Evolutionary conservation across 1,140 invertebrate species (phyloP).

Genomic region (Calliphora vicina): DNA sequence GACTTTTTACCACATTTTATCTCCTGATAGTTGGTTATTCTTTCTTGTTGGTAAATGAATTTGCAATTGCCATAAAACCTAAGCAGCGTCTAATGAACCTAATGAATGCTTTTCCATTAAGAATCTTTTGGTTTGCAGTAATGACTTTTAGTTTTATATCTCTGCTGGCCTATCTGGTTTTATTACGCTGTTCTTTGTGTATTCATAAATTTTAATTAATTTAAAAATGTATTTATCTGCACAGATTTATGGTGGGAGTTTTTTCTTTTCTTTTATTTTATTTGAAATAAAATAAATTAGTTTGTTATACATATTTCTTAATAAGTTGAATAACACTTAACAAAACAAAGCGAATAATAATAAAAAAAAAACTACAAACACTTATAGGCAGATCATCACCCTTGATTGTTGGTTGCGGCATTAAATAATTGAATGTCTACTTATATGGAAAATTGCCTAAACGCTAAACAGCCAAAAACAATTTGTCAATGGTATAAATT

Average conservation of each 20-base stretch:
- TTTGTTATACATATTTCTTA: background rate
- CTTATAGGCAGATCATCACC: background rate
- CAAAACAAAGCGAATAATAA: background rate
- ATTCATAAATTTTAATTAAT: background rate
- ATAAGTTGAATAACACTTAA: background rate
- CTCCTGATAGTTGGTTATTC: background rate
- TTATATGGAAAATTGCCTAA: constrained; percentile 6
- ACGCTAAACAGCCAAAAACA: background rate
- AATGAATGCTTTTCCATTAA: background rate
- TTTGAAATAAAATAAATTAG: background rate
- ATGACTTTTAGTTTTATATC: background rate
- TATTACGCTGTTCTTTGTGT: background rate
- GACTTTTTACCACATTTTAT: background rate
- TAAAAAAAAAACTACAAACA: background rate
- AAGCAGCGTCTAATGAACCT: background rate
- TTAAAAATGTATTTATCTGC: background rate
- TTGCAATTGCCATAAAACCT: background rate
- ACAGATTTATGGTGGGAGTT: background rate
- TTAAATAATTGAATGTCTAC: background rate
- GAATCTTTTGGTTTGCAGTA: background rate
- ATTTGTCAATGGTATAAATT: background rate
- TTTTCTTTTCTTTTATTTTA: too few species aligned
- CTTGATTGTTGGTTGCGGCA: background rate
- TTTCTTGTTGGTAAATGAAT: background rate
- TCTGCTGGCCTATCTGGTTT: background rate